A percentile compares a stretch with the other conserved stretches of the same genome.
Evolutionary conservation across 2,113 vertebrate genomes (phyloP).

Genomic region (Misgurnus mizolepis): DNA sequence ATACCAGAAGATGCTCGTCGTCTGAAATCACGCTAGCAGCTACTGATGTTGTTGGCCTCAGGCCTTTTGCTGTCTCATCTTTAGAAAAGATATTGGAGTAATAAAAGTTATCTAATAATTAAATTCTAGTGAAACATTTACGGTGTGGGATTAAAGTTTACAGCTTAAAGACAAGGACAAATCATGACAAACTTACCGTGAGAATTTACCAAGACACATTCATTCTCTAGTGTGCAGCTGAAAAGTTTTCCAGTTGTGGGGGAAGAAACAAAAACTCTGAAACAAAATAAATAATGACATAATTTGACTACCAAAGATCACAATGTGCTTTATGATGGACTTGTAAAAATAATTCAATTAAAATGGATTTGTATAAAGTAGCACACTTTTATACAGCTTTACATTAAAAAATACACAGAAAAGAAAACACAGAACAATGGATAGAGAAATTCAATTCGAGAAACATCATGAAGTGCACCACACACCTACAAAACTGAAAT

Average conservation of each 20-base stretch:
- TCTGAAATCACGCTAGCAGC: slow-evolving; percentile 29
- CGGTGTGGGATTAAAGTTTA: neutral
- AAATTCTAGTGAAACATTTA: too few species aligned
- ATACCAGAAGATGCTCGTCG: slow-evolving; percentile 35
- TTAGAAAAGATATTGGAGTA: neutral
- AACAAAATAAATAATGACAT: neutral
- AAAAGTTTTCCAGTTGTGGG: slow-evolving; percentile 45
- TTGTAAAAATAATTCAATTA: too few species aligned
- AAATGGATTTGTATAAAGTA: too few species aligned
- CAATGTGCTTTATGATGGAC: too few species aligned
- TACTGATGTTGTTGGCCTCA: slow-evolving; percentile 52
- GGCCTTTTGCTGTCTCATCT: slow-evolving; percentile 14
- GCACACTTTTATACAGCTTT: too few species aligned
- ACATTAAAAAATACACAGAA: too few species aligned
- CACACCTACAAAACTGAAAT: too few species aligned
- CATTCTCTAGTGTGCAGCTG: slow-evolving; percentile 32
- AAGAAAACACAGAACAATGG: too few species aligned
- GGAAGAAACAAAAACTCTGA: slow-evolving; percentile 56
- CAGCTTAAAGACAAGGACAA: neutral
- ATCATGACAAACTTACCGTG: slow-evolving; percentile 12
- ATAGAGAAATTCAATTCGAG: too few species aligned
- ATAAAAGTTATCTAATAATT: neutral
- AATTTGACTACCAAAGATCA: neutral
- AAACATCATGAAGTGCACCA: too few species aligned
- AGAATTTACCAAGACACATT: slow-evolving; percentile 3